Evolutionary conservation across 2,888 invertebrate genomes (phyloP).

Genomic region (Acanthosepion pharaonis): DNA sequence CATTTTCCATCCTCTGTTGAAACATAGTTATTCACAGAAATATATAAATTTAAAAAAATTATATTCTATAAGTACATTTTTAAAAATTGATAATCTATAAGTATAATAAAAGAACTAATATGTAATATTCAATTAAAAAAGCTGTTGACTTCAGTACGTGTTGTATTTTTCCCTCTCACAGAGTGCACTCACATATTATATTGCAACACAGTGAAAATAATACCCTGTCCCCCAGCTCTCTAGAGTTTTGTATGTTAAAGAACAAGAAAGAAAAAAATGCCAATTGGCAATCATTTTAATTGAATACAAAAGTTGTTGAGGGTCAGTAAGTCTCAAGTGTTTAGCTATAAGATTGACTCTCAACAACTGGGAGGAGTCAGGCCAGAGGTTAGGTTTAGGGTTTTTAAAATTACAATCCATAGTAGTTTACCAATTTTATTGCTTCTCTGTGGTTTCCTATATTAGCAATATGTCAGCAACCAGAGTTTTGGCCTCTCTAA

Average conservation of each 20-base stretch:
- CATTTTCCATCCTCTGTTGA: too few species aligned
- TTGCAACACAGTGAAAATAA: too few species aligned
- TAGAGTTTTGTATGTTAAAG: background rate
- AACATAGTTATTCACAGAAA: too few species aligned
- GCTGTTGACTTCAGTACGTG: too few species aligned
- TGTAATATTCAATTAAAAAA: too few species aligned
- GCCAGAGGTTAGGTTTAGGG: background rate
- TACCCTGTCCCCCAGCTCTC: too few species aligned
- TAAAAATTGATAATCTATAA: too few species aligned
- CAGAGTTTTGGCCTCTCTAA: background rate
- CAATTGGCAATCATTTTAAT: background rate
- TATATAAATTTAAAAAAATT: too few species aligned
- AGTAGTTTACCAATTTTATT: background rate
- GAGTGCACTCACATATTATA: too few species aligned
- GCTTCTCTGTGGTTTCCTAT: background rate
- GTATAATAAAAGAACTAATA: too few species aligned
- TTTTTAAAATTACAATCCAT: background rate
- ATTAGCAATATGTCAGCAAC: background rate
- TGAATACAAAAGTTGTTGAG: background rate
- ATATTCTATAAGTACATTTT: too few species aligned
- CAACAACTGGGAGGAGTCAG: background rate
- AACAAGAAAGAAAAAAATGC: background rate
- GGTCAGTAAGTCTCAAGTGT: background rate
- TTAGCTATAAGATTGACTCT: background rate
- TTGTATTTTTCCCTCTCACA: too few species aligned